Evolutionary conservation across 2,113 vertebrate species (phyloP), one percentile per base, ranked within the genome.

Genomic region (Diphyllodes magnificus): DNA sequence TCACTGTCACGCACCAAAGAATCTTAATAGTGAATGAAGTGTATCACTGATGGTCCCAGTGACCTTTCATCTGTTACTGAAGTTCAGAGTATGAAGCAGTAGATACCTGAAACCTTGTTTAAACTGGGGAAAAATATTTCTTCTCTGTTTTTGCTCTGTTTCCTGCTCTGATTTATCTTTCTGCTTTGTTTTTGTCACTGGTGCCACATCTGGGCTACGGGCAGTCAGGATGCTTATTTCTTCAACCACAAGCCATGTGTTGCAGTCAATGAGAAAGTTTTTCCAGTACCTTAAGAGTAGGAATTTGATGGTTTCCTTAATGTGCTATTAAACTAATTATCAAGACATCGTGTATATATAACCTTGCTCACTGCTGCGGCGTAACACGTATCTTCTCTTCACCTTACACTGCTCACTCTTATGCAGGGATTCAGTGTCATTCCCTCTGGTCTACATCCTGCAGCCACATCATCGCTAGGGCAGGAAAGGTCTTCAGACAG

Each of bases 261-360:
- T 80, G 14, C 42, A 93, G 49, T 18, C 39, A 56, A 75, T 50
- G 8, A 79, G 33, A 56, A 79, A 47, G 11, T 45, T 92, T 86
- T 94, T 73, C 42, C 59, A 92, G 23, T 70, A 69, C 39, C 42
- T 80, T 37, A 84, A 82, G 28, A 64, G 24, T 1, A 89, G 50
- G 47, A 39, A 88, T 88, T 83, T 6, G 5, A 45, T 53, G 47
- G 33, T 57, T 94, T 92, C 59, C 53, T 77, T 60, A 85, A 22
- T 49, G 20, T 49, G 45, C 28, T 86, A 45, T 77, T 95, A 86
- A 93, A 61, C 27, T 49, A 57, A 59, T 78, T 72, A 75, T 64
- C 65, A 82, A 80, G 23, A 89, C 39, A 83, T 49, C 16, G 56
- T 15, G 20, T 60, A n/a, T 31, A 44, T 35, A 44, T 51, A 70